These are phyloP conservation scores for Drosophila ironensis DNA, from an alignment of 1,140 invertebrate species.

Conservation along the genomic window DNA sequence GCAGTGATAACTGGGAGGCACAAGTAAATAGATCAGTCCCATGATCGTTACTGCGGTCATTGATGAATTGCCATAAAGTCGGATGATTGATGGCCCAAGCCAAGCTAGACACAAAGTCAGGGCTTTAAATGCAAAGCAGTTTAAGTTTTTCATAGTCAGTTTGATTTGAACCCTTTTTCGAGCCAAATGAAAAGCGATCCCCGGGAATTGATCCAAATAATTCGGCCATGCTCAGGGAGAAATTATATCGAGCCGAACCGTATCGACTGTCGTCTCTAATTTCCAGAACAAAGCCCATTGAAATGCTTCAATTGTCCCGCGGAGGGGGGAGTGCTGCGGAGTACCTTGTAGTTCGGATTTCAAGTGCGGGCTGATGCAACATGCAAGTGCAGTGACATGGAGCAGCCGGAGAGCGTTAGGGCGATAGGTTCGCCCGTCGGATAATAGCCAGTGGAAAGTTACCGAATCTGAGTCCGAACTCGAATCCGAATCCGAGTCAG, in stretches of 20 bases:
- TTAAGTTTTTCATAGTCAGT: background rate
- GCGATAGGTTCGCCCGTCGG: constrained; percentile 9
- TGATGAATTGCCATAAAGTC: background rate
- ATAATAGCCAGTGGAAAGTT: constrained; percentile 34
- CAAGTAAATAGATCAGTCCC: background rate
- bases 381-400: background rate
- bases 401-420: constrained; percentile 1
- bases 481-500: constrained; percentile 22
- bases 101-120: no score
- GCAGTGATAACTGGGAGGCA: constrained; percentile 5
- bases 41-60: background rate
- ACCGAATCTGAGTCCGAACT: constrained; percentile 23
- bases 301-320: constrained; percentile 9
- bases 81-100: constrained; percentile 3
- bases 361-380: constrained; percentile 38
- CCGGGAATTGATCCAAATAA: constrained; percentile 12
- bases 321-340: background rate
- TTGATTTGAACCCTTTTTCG: background rate
- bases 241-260: background rate
- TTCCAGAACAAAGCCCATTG: constrained; percentile 16
- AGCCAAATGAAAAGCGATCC: background rate
- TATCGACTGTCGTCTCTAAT: background rate
- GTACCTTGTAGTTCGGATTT: constrained; percentile 12
- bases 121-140: background rate
- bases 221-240: constrained; percentile 1